Percentiles rank a stretch among this genome's conserved stretches.
Conservation (phyloP, 2,888 invertebrate species). For the Drosophila acutilabella region DNA sequence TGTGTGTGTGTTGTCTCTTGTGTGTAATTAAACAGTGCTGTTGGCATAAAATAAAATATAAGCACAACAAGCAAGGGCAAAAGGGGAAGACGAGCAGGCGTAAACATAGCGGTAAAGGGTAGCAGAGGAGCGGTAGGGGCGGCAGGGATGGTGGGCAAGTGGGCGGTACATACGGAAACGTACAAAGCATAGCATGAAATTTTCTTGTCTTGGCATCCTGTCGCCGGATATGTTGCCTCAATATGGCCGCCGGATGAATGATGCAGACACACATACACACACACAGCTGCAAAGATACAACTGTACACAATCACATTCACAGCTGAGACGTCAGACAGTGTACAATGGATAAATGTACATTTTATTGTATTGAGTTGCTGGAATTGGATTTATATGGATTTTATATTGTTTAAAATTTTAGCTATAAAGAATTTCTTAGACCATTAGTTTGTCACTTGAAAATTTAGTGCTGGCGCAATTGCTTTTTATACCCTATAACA, state of each 20-base stretch:
- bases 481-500: constrained; percentile 40
- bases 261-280: constrained; percentile 62
- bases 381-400: constrained; percentile 65
- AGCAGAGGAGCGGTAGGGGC: neutral
- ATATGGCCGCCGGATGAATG: constrained; percentile 81
- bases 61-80: constrained; percentile 59
- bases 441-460: constrained; percentile 80
- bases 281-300: constrained; percentile 4
- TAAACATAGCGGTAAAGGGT: neutral
- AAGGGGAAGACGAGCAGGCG: constrained; percentile 22
- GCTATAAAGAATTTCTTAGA: constrained; percentile 78
- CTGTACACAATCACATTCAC: constrained; percentile 32
- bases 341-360: constrained; percentile 56
- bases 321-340: constrained; percentile 57
- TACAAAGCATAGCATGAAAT: constrained; percentile 79
- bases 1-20: constrained; percentile 69
- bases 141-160: neutral
- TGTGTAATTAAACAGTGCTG: constrained; percentile 80
- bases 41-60: constrained; percentile 81
- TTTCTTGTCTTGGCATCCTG: constrained; percentile 81
- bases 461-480: constrained; percentile 68
- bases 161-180: constrained; percentile 59
- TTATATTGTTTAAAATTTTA: constrained; percentile 75
- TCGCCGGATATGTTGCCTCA: constrained; percentile 82
- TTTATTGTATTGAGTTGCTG: constrained; percentile 71